These are phyloP conservation scores for Rosalia funebris DNA, from an alignment of 2,888 invertebrate species.

Conservation along the genomic window DNA sequence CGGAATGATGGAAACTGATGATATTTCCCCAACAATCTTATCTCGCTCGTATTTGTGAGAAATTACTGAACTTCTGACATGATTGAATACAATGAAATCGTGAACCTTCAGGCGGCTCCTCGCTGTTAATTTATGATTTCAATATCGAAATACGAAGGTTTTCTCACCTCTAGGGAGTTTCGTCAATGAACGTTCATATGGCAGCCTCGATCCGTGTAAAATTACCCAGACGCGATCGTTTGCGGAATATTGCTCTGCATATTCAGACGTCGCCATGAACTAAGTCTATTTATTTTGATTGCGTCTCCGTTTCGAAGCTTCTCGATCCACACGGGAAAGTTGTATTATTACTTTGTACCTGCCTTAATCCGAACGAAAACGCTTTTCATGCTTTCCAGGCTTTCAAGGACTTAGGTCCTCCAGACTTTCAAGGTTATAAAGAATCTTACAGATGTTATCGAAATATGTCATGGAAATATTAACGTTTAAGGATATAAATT, in stretches of 20 bases:
- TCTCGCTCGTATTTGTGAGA: constrained; percentile 9
- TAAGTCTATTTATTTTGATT: constrained; percentile 12
- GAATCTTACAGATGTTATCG: too few relatives aligned
- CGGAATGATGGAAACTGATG: constrained; percentile 6
- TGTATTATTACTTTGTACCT: not conserved
- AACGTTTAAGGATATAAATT: too few relatives aligned
- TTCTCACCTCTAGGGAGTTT: constrained; percentile 2
- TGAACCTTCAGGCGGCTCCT: not conserved
- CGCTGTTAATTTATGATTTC: constrained; percentile 18
- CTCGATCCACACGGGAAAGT: not conserved
- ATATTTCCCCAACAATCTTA: constrained; percentile 15
- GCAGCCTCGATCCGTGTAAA: not conserved
- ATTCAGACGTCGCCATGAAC: constrained; percentile 7
- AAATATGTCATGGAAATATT: too few relatives aligned
- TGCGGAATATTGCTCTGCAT: constrained; percentile 15
- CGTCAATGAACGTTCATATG: constrained; percentile 7
- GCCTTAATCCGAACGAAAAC: too few relatives aligned
- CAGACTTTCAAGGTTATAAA: too few relatives aligned
- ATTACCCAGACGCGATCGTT: constrained; percentile 20
- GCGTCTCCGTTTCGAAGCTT: constrained; percentile 1
- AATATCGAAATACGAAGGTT: constrained; percentile 14
- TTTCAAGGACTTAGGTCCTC: too few relatives aligned
- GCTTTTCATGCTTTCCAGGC: too few relatives aligned
- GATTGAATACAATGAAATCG: constrained; percentile 19
- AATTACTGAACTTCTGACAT: constrained; percentile 6